Conservation (phyloP, 2,888 invertebrate species). For the Brachynemurus nebulosus region DNA sequence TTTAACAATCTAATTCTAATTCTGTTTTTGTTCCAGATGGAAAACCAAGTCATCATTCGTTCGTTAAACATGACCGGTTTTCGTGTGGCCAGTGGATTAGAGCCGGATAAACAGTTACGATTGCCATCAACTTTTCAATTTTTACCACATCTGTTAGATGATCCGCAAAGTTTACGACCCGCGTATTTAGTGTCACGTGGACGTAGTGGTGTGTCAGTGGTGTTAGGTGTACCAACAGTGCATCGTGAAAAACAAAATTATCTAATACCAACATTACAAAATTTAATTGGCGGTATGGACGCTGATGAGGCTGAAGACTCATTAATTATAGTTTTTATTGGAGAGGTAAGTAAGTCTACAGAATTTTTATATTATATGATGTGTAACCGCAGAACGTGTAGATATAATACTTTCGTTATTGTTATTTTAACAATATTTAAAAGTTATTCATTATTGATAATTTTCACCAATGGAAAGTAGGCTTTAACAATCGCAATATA, state of each 20-base stretch:
- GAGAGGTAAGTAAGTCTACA: slow-evolving; percentile 44
- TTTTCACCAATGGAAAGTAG: too few species aligned
- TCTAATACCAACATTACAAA: slow-evolving; percentile 70
- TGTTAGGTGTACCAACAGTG: slow-evolving; percentile 83
- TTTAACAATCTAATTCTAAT: too few species aligned
- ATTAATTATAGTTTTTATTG: slow-evolving; percentile 74
- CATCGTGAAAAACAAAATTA: slow-evolving; percentile 78
- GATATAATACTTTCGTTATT: too few species aligned
- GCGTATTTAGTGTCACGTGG: slow-evolving; percentile 63
- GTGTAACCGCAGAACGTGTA: too few species aligned
- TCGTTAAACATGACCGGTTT: slow-evolving; percentile 35
- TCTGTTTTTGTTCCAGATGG: background rate
- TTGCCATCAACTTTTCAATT: slow-evolving; percentile 73
- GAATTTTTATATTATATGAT: too few species aligned
- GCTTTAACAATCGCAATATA: too few species aligned
- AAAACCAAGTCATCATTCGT: slow-evolving; percentile 30
- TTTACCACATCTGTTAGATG: slow-evolving; percentile 72
- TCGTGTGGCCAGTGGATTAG: slow-evolving; percentile 32
- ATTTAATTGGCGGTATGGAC: slow-evolving; percentile 66
- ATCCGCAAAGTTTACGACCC: slow-evolving; percentile 62
- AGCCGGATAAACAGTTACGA: slow-evolving; percentile 38
- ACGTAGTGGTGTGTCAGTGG: slow-evolving; percentile 61
- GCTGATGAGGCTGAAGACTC: slow-evolving; percentile 58
- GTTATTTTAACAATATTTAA: too few species aligned
- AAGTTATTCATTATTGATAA: too few species aligned